A percentile compares a stretch with the other conserved stretches of the same genome.
Conservation (phyloP, 1,140 invertebrate genomes). For the Scaptomyza graminum region DNA sequence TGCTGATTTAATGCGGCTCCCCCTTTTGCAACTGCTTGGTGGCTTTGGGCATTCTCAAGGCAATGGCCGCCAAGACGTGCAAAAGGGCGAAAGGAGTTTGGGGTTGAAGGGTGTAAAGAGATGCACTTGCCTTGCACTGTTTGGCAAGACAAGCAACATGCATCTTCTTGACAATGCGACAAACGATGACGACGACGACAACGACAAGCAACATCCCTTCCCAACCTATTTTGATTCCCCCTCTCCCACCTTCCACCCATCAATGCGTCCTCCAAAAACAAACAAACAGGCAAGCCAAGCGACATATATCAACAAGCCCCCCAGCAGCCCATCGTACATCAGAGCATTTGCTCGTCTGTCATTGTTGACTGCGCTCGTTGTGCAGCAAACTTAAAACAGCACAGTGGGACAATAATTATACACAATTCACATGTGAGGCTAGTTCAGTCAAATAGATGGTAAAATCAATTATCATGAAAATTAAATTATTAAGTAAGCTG, state of each 20-base stretch:
- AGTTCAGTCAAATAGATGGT: not conserved
- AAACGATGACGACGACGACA: constrained; percentile 79
- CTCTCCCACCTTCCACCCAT: constrained; percentile 10
- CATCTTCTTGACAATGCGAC: constrained; percentile 81
- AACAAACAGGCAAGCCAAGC: constrained; percentile 74
- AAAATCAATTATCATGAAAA: not conserved
- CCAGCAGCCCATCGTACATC: constrained; percentile 62
- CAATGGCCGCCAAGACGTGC: constrained; percentile 15
- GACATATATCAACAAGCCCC: constrained; percentile 74
- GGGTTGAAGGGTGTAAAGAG: not conserved
- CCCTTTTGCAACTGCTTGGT: constrained; percentile 44
- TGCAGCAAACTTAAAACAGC: constrained; percentile 28
- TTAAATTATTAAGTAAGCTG: too few species aligned
- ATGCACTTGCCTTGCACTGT: constrained; percentile 41
- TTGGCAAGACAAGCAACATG: constrained; percentile 78
- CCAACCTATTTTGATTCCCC: too few species aligned
- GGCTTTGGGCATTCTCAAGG: constrained; percentile 6
- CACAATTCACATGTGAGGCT: not conserved
- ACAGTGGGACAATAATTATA: constrained; percentile 48
- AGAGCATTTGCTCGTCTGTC: constrained; percentile 80
- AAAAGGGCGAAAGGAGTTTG: not conserved
- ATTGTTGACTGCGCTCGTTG: constrained; percentile 77
- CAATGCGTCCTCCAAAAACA: constrained; percentile 37
- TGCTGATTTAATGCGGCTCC: constrained; percentile 80
- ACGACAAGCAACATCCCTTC: constrained; percentile 63